Base-by-base conservation (phyloP, 1,140 invertebrate genomes). In the Pseudomyrmex pallidus region DNA sequence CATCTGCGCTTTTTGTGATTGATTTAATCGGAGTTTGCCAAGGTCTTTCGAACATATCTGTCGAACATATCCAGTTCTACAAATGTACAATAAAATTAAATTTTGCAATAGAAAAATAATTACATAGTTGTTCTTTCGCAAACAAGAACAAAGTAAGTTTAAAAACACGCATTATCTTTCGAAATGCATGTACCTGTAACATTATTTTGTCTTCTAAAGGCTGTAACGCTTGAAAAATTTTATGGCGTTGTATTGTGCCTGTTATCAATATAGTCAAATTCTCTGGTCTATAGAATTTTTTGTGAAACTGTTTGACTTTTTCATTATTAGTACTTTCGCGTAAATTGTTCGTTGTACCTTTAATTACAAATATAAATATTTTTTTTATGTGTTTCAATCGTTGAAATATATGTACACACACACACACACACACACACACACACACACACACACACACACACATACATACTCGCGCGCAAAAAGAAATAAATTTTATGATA, bases 191-290 rank as follows among this genome's bases (percentile, higher is more conserved):
- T 93, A 97, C 97, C 95, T 97, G 97, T 10, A 95, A 93, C 25
- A 97, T 92, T 89, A 98, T 98, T 94, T 97, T 98, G 74, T 97
- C 95, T 93, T 98, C 97, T 15, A 98, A 92, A 46, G 95, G 95
- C 86, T 95, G 93, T 22, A 99, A 91, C 13, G 96, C 96, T 90
- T 96, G 94, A 91, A 98, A 98, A 1, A 99, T 95, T 88, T 98
- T 95, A 2, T 96, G 94, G 59, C 96, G 95, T 66, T 96, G 95
- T 5, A 99, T 96, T 93, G 97, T 96, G 1, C 98, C 98, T 56
- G 96, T 96, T 63, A 99, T 96, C 74, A 98, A 97, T 2, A 99
- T 93, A 83, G 96, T 96, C 62, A 99, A 93, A 93, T 99, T 99
- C 93, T 98, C 97, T 15, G 98, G 96, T 54, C 98, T 95, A 93